A percentile compares a stretch with the other conserved stretches of the same genome.
Evolutionary conservation across 2,113 vertebrate genomes (phyloP).

Genomic region (Solea solea): DNA sequence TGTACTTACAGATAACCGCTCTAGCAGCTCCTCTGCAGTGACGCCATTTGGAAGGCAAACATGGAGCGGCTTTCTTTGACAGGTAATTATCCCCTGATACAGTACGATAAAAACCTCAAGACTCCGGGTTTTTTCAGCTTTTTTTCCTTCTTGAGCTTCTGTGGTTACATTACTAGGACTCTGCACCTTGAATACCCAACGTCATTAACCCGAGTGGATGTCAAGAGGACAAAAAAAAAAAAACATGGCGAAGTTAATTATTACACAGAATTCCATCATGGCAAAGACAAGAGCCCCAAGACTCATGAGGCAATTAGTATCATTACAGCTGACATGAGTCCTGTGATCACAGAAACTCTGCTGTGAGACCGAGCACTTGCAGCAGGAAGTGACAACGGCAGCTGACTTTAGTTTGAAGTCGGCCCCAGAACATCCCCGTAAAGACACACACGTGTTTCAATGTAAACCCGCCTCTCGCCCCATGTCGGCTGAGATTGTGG

Average conservation of each 20-base stretch:
- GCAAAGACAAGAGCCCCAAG: constrained; percentile 30
- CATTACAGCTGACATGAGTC: constrained; percentile 26
- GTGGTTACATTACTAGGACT: neutral
- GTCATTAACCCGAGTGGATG: neutral
- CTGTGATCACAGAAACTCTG: constrained; percentile 61
- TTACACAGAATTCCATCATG: constrained; percentile 1
- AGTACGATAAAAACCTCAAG: too few species aligned
- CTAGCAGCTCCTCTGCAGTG: too few species aligned
- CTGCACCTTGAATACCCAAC: neutral
- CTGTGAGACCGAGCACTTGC: constrained; percentile 10
- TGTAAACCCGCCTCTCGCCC: too few species aligned
- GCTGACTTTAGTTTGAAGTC: neutral
- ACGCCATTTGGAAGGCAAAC: too few species aligned
- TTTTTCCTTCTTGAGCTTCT: neutral
- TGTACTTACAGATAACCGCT: too few species aligned
- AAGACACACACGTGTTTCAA: neutral
- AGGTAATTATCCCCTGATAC: too few species aligned
- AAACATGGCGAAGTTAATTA: constrained; percentile 22
- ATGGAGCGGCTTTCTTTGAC: too few species aligned
- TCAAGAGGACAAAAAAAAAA: neutral
- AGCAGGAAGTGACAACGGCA: neutral
- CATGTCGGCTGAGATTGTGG: too few species aligned
- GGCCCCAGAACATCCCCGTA: neutral
- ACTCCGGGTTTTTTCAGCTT: too few species aligned
- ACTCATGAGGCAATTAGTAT: constrained; percentile 51